phyloP scores from a whole-genome alignment of 53 echinoderm and acorn worm species.

The Luidia sarsii region DNA sequence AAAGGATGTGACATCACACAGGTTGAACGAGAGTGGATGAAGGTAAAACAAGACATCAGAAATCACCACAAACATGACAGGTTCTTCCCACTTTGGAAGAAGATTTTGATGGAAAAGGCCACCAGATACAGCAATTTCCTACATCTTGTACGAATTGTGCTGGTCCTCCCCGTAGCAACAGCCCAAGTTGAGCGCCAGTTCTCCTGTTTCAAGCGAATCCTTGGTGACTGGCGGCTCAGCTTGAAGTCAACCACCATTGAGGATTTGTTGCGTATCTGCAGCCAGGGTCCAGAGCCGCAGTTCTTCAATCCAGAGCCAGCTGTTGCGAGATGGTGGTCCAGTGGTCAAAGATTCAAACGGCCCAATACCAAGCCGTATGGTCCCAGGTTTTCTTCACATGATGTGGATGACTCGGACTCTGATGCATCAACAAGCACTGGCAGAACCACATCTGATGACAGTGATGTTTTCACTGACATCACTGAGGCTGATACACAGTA shows the following conservation, averaged over 20 bases:
- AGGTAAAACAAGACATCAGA: not conserved
- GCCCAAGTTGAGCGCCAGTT: constrained; percentile 62
- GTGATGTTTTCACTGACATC: too few species aligned
- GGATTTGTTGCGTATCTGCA: constrained; percentile 37
- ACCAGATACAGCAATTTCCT: constrained; percentile 17
- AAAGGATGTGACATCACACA: not conserved
- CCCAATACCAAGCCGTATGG: constrained; percentile 39
- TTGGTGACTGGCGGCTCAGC: constrained; percentile 59
- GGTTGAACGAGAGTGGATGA: not conserved
- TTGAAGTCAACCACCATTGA: constrained; percentile 40
- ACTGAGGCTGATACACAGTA: too few species aligned
- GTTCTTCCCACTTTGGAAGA: not conserved
- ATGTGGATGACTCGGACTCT: too few species aligned
- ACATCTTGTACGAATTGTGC: constrained; percentile 48
- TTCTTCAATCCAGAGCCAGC: constrained; percentile 34
- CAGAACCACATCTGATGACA: too few species aligned
- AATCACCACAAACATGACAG: not conserved
- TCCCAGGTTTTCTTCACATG: too few species aligned
- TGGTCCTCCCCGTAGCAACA: constrained; percentile 57
- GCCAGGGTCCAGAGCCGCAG: constrained; percentile 24
- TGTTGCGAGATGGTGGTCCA: constrained; percentile 49
- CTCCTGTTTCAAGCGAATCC: constrained; percentile 55
- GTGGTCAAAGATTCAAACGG: not conserved
- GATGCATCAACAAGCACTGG: too few species aligned
- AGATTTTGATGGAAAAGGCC: not conserved